These are phyloP conservation scores for Plebejus argus DNA, from an alignment of 2,888 invertebrate genomes.

Conservation along the genomic window DNA sequence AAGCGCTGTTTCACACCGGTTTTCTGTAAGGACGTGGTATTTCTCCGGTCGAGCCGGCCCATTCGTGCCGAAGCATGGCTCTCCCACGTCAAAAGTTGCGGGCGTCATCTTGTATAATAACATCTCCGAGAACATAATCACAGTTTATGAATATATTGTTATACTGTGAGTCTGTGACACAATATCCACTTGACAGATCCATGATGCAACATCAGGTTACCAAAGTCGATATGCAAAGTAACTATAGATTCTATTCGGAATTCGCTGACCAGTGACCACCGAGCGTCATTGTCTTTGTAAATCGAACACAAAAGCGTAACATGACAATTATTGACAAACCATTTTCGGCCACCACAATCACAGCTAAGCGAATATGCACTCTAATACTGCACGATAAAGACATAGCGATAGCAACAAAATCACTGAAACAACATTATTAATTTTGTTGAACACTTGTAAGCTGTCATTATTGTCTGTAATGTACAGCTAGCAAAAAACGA, in stretches of 20 bases:
- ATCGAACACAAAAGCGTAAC: conserved; percentile 65
- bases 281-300: conserved; percentile 68
- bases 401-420: conserved; percentile 19
- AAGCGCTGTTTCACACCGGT: too few relatives aligned
- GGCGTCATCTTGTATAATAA: background rate
- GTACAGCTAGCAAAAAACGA: conserved; percentile 48
- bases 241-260: conserved; percentile 10
- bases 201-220: background rate
- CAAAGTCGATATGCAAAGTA: conserved; percentile 17
- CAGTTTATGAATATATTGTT: too few relatives aligned
- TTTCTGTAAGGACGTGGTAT: too few relatives aligned
- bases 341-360: conserved; percentile 34
- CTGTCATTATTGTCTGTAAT: conserved; percentile 77
- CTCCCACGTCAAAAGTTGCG: too few relatives aligned
- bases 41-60: too few relatives aligned
- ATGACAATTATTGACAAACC: conserved; percentile 40
- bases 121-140: background rate
- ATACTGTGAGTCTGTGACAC: too few relatives aligned
- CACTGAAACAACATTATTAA: conserved; percentile 27
- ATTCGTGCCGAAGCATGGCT: too few relatives aligned
- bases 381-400: conserved; percentile 45
- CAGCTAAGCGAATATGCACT: conserved; percentile 43
- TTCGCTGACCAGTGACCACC: conserved; percentile 65
- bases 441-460: conserved; percentile 61
- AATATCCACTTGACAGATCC: conserved; percentile 3